Percentiles rank a stretch among this genome's conserved stretches.
Conservation (phyloP, 2,888 invertebrate genomes). For the Calliopum simillimum region DNA sequence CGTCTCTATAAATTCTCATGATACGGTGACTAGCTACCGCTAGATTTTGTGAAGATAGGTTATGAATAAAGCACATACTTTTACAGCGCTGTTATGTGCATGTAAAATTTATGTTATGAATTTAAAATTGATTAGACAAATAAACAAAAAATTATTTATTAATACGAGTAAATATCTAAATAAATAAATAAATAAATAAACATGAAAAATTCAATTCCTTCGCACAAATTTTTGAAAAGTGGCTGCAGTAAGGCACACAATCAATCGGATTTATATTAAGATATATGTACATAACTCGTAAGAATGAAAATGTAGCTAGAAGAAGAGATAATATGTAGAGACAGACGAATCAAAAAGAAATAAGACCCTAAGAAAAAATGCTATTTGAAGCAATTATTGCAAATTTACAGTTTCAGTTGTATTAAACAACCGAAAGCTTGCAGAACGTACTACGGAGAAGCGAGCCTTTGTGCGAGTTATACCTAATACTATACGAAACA, state of each 20-base stretch:
- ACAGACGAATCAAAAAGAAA: neutral
- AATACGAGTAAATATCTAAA: too few species aligned
- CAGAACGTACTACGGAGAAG: slow-evolving; percentile 8
- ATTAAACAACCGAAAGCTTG: slow-evolving; percentile 43
- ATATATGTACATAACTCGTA: neutral
- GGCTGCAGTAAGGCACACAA: neutral
- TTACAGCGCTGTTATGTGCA: too few species aligned
- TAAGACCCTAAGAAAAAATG: slow-evolving; percentile 36
- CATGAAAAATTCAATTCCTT: neutral
- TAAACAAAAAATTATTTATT: neutral
- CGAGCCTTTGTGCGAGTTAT: neutral
- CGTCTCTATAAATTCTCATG: too few species aligned
- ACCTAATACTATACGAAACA: too few species aligned
- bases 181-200: slow-evolving; percentile 18
- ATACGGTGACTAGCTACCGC: too few species aligned
- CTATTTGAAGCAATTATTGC: slow-evolving; percentile 49
- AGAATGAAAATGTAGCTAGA: neutral
- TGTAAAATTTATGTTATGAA: too few species aligned
- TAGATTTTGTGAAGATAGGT: too few species aligned
- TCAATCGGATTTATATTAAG: too few species aligned
- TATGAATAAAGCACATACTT: too few species aligned
- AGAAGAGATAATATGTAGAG: neutral
- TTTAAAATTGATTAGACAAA: neutral
- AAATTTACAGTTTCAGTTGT: slow-evolving; percentile 49
- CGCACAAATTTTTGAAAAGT: slow-evolving; percentile 12